Evolutionary conservation across 2,797 vertebrate species (phyloP).

Genomic region (Fratercula arctica): DNA sequence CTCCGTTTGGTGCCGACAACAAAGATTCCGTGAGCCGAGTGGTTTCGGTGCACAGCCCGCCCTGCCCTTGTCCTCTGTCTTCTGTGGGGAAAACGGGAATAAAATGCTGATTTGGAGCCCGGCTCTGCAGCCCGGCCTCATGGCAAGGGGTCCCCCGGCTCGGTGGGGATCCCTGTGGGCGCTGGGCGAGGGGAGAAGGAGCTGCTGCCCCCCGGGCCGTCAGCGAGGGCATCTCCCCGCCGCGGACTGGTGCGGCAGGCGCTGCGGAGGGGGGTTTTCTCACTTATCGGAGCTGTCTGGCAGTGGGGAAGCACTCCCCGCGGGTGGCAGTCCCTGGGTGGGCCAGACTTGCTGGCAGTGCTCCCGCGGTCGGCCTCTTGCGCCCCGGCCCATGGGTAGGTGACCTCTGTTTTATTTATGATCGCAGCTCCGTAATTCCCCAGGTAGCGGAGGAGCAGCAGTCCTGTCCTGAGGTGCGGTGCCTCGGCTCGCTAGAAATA

Average conservation of each 20-base stretch:
- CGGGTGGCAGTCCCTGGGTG: not conserved
- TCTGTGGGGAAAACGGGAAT: not conserved
- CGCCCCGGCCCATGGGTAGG: not conserved
- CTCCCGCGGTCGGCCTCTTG: not conserved
- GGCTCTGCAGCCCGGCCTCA: not conserved
- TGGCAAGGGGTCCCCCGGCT: not conserved
- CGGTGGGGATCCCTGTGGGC: fast-evolving
- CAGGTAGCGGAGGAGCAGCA: not conserved
- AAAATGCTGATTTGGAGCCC: not conserved
- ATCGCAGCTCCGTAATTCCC: not conserved
- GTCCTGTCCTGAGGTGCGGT: not conserved
- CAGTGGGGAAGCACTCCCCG: not conserved
- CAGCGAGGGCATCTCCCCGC: fast-evolving
- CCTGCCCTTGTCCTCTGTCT: not conserved
- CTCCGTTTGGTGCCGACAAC: fast-evolving
- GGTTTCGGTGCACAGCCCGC: not conserved
- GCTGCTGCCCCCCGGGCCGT: not conserved
- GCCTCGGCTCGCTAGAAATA: not conserved
- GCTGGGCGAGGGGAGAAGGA: not conserved
- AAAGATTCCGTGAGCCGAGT: fast-evolving
- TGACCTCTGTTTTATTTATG: not conserved
- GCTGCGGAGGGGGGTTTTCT: too few relatives aligned
- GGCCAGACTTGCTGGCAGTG: not conserved
- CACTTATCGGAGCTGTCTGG: not conserved
- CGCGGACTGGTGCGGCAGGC: not conserved